A percentile compares a stretch with the other conserved stretches of the same genome.
Evolutionary conservation across 2,113 vertebrate species (phyloP).

Genomic region (Herpailurus yagouaroundi): DNA sequence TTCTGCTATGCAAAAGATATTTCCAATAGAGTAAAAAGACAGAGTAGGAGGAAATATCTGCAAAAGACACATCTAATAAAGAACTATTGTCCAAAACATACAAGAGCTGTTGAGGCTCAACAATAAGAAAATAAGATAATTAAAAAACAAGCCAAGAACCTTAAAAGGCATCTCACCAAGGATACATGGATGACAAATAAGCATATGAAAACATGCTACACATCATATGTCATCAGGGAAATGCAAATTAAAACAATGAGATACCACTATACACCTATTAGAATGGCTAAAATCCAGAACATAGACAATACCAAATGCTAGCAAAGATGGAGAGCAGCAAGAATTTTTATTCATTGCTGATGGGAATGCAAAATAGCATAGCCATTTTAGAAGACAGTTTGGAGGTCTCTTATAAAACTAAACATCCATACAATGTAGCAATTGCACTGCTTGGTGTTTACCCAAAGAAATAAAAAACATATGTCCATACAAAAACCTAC

Average conservation of each 20-base stretch:
- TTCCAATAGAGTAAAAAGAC: neutral
- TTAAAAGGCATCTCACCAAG: neutral
- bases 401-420: neutral
- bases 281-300: neutral
- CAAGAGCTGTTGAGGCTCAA: neutral
- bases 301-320: neutral
- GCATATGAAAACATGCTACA: neutral
- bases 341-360: neutral
- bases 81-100: neutral
- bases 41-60: neutral
- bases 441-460: neutral
- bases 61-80: neutral
- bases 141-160: neutral
- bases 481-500: neutral
- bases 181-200: neutral
- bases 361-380: neutral
- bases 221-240: neutral
- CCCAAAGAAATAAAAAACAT: neutral
- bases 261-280: neutral
- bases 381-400: neutral
- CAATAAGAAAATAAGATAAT: neutral
- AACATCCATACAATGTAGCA: neutral
- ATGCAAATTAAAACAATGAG: neutral
- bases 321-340: neutral
- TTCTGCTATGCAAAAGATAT: neutral